These are phyloP conservation scores for Vespertilio murinus DNA, from an alignment of 2,797 vertebrate species.

Conservation along the genomic window DNA sequence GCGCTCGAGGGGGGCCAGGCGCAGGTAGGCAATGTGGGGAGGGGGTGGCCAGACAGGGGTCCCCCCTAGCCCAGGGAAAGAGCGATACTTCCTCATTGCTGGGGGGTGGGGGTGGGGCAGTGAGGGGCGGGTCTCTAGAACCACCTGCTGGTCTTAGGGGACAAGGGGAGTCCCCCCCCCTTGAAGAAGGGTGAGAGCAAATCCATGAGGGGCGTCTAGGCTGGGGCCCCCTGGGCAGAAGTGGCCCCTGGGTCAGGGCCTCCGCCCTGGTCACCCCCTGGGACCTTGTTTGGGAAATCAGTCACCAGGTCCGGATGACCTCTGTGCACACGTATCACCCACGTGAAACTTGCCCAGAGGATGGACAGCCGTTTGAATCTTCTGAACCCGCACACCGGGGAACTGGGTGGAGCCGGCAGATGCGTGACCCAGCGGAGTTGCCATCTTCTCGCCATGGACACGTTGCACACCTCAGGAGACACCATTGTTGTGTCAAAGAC, in stretches of 20 bases:
- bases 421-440: neutral
- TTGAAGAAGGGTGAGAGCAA: neutral
- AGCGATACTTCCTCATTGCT: rapidly evolving
- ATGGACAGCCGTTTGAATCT: neutral
- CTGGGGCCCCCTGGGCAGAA: neutral
- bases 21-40: neutral
- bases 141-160: neutral
- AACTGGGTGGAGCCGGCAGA: neutral
- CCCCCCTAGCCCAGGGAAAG: neutral
- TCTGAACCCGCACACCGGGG: neutral
- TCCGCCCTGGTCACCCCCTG: neutral
- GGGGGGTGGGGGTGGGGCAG: neutral
- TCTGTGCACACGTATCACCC: rapidly evolving
- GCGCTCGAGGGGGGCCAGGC: neutral
- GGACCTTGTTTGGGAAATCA: neutral
- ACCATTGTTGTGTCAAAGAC: too few relatives aligned
- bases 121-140: too few relatives aligned
- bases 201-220: neutral
- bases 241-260: too few relatives aligned
- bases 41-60: neutral
- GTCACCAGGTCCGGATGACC: neutral
- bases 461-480: too few relatives aligned
- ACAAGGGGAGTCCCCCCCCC: neutral
- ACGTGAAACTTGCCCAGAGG: neutral
- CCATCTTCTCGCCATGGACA: neutral